Conservation (phyloP, 1,140 invertebrate species). For the Drosophila asahinai region DNA sequence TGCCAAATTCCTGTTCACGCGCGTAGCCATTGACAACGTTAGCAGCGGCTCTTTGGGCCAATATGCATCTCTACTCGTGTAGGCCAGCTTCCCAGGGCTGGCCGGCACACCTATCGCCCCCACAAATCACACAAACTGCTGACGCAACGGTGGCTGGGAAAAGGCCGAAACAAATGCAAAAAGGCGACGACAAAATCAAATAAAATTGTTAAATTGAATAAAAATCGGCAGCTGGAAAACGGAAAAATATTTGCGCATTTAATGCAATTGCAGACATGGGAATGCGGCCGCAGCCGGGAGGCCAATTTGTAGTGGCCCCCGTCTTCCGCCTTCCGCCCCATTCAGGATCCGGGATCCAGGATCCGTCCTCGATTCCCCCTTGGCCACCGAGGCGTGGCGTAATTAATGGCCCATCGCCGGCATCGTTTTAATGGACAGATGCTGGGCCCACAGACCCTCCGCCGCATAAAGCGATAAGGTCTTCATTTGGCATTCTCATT, state of each 20-base stretch:
- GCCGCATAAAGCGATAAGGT: slow-evolving; percentile 48
- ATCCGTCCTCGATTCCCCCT: slow-evolving; percentile 2
- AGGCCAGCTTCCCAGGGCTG: slow-evolving; percentile 1
- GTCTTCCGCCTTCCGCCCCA: not conserved
- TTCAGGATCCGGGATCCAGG: slow-evolving; percentile 9
- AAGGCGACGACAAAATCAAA: slow-evolving; percentile 66
- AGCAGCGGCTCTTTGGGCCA: slow-evolving; percentile 9
- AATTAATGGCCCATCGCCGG: slow-evolving; percentile 69
- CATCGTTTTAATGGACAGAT: slow-evolving; percentile 65
- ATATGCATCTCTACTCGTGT: not conserved
- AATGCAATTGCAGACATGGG: slow-evolving; percentile 69
- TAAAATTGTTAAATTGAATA: slow-evolving; percentile 83
- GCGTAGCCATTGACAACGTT: slow-evolving; percentile 76
- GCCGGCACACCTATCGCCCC: slow-evolving; percentile 9
- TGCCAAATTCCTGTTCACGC: slow-evolving; percentile 79
- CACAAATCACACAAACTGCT: slow-evolving; percentile 57
- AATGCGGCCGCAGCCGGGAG: slow-evolving; percentile 31
- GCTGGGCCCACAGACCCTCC: slow-evolving; percentile 33
- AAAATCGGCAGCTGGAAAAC: slow-evolving; percentile 77
- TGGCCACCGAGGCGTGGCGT: slow-evolving; percentile 51
- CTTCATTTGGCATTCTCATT: slow-evolving; percentile 52
- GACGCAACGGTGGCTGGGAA: slow-evolving; percentile 37
- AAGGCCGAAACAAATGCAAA: slow-evolving; percentile 46
- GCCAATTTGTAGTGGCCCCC: slow-evolving; percentile 57
- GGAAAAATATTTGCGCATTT: slow-evolving; percentile 73